Evolutionary conservation across 1,140 invertebrate species (phyloP), one percentile per base, ranked within the genome.

Genomic region (Brachionus plicatilis): DNA sequence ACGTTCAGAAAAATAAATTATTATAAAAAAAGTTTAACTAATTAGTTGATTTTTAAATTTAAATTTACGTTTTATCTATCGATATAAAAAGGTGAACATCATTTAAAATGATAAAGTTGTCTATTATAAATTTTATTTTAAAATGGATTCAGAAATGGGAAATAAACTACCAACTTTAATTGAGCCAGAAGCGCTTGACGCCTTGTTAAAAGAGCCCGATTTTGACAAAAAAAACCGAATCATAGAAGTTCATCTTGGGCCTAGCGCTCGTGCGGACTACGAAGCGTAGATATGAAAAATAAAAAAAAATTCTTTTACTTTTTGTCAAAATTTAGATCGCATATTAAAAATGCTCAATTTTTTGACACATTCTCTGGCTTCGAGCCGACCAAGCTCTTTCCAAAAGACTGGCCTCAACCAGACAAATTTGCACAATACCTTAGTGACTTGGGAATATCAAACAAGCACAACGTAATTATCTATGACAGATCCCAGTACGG

Each of bases 401-500:
- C 87, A 14, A 85, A 86, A 41, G 86, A 86, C 82, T 24, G 87
- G 3, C 86, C 87, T 14, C 37, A 43, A 7, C 43, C 43, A 17
- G 85, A 87, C 12, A 79, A 53, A 9, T 87, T 87, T 45, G 84
- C 86, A 37, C 41, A 85, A 9, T 82, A 72, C 29, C 84, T 84
- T 6, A 53, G 85, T 47, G 43, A 37, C 14, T 85, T 83, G 14
- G 87, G 87, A 0, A 85, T 87, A 43, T 84, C 80, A 47, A 84
- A 85, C 17, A 82, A 85, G 68, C 66, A 84, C 17, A 85, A 85
- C n/a, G 75, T 87, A 14, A 84, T 87, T 14, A 9, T 87, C 8
- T 87, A 87, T 76, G 85, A 86, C 45, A 47, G 84, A 20, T 78
- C 68, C 27, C 83, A 45, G 14, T 53, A 50, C 7, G 86, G 87